Conservation (phyloP, 2,888 invertebrate species). For the Pyrochroa serraticornis region DNA sequence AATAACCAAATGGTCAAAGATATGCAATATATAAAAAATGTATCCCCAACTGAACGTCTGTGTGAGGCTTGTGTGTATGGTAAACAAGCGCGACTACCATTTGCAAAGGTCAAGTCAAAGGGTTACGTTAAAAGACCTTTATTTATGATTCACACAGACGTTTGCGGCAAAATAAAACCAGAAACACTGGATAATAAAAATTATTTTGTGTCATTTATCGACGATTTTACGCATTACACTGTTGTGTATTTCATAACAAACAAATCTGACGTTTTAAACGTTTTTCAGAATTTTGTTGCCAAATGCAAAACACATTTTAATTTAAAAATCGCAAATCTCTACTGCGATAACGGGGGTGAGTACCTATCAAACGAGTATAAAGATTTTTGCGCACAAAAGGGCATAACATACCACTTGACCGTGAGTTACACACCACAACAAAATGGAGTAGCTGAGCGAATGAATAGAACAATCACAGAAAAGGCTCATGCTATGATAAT, state of each 20-base stretch:
- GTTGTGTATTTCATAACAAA: constrained; percentile 26
- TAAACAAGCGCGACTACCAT: constrained; percentile 10
- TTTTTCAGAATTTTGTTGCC: constrained; percentile 26
- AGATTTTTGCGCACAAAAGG: constrained; percentile 25
- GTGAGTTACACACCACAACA: constrained; percentile 26
- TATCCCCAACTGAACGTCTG: not conserved
- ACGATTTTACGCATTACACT: constrained; percentile 28
- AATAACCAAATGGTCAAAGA: constrained; percentile 2
- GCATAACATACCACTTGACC: constrained; percentile 27
- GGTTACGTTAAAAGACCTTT: not conserved
- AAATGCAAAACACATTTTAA: constrained; percentile 31
- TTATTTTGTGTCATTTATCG: constrained; percentile 24
- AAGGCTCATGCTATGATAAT: constrained; percentile 37
- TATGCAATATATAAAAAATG: not conserved
- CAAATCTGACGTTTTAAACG: constrained; percentile 27
- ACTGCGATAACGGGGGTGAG: constrained; percentile 35
- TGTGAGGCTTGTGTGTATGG: constrained; percentile 13
- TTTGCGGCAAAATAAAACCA: constrained; percentile 38
- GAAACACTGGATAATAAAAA: constrained; percentile 32
- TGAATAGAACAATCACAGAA: constrained; percentile 32
- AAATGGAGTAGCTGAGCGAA: constrained; percentile 27
- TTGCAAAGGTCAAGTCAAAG: constrained; percentile 3
- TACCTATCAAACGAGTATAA: constrained; percentile 23
- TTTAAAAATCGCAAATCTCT: constrained; percentile 18
- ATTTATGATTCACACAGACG: constrained; percentile 38